Percentiles rank a stretch among this genome's conserved stretches.
Evolutionary conservation across 2,888 invertebrate species (phyloP).

Genomic region (Heliothis peltigera): DNA sequence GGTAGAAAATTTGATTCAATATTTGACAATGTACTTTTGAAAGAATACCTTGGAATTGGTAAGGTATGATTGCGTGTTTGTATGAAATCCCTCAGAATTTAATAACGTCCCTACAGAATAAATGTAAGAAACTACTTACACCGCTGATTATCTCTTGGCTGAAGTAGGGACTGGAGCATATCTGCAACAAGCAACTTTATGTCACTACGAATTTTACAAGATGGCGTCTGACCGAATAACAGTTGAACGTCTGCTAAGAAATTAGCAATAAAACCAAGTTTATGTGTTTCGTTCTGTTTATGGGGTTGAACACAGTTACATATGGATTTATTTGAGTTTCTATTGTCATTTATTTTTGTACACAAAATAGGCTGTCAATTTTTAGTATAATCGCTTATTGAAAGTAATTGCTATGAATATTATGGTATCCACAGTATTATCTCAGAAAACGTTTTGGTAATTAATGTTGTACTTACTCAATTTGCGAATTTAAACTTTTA

Average conservation of each 20-base stretch:
- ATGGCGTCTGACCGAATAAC: constrained; percentile 16
- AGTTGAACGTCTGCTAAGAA: constrained; percentile 24
- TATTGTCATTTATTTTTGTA: neutral
- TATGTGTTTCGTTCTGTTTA: constrained; percentile 28
- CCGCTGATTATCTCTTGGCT: constrained; percentile 86
- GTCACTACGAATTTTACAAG: constrained; percentile 26
- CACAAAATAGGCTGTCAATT: neutral
- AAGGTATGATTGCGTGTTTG: too few species aligned
- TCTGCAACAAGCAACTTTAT: constrained; percentile 78
- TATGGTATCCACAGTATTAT: too few species aligned
- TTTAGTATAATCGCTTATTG: neutral
- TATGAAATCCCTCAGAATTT: constrained; percentile 3
- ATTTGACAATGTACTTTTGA: too few species aligned
- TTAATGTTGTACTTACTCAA: too few species aligned
- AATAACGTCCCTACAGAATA: constrained; percentile 13
- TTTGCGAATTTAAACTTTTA: too few species aligned
- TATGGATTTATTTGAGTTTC: constrained; percentile 21
- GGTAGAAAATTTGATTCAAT: neutral
- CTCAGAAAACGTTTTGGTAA: too few species aligned
- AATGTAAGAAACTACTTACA: constrained; percentile 73
- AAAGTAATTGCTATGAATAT: too few species aligned
- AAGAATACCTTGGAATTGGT: too few species aligned
- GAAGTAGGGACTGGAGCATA: constrained; percentile 88
- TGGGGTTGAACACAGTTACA: constrained; percentile 3
- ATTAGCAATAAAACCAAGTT: constrained; percentile 25